Evolutionary conservation across 2,888 invertebrate species (phyloP).

Genomic region (Trimorus sp.): DNA sequence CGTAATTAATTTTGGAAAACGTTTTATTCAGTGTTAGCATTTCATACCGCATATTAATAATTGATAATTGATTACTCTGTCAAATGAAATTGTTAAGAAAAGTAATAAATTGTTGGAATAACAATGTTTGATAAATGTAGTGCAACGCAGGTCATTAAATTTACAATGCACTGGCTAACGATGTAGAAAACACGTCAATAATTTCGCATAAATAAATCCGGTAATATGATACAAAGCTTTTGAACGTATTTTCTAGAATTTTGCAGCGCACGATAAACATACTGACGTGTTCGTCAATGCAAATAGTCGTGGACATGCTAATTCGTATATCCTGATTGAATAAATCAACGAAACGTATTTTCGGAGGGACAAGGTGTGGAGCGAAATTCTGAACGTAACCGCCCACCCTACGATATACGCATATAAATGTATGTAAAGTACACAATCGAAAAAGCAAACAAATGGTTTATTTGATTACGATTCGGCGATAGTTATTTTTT

Average conservation of each 20-base stretch:
- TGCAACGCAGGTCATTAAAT: conserved; percentile 9
- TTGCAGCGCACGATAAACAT: conserved; percentile 46
- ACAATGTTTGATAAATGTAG: conserved; percentile 3
- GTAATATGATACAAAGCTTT: conserved; percentile 47
- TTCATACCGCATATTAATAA: too few relatives aligned
- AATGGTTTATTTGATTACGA: conserved; percentile 32
- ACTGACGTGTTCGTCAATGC: conserved; percentile 52
- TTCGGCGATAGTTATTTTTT: conserved; percentile 26
- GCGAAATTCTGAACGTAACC: conserved; percentile 56
- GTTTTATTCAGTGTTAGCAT: too few relatives aligned
- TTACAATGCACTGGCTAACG: conserved; percentile 24
- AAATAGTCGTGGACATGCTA: conserved; percentile 69
- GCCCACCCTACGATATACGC: conserved; percentile 35
- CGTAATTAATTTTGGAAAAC: too few relatives aligned
- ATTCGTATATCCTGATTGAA: conserved; percentile 75
- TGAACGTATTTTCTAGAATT: conserved; percentile 47
- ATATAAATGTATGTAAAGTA: conserved; percentile 36
- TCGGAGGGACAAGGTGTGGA: conserved; percentile 63
- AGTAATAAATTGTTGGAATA: neutral
- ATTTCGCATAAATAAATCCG: conserved; percentile 33
- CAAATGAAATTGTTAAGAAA: neutral
- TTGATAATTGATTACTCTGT: too few relatives aligned
- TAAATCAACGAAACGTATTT: conserved; percentile 75
- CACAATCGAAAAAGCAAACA: conserved; percentile 27
- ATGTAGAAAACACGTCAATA: conserved; percentile 34